A percentile compares a stretch with the other conserved stretches of the same genome.
Conservation (phyloP, 1,140 invertebrate genomes). For the Oedothorax gibbosus region DNA sequence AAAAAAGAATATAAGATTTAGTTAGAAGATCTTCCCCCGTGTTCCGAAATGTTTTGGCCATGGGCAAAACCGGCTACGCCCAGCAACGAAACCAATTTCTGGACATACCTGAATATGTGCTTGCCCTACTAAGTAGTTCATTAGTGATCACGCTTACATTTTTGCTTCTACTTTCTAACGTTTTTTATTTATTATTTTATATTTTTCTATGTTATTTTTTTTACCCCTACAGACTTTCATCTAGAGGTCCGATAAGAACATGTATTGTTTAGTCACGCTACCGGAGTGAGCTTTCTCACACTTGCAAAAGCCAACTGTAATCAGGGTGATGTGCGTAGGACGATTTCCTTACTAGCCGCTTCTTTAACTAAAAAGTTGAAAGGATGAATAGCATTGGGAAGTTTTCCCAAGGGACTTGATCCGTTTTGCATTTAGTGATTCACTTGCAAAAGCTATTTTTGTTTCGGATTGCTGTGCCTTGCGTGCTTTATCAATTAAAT, state of each 20-base stretch:
- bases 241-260: slow-evolving; percentile 39
- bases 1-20: slow-evolving; percentile 13
- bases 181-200: slow-evolving; percentile 17
- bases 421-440: too few species aligned
- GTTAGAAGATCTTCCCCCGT: slow-evolving; percentile 51
- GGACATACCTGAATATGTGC: slow-evolving; percentile 55
- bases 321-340: too few species aligned
- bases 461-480: too few species aligned
- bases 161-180: slow-evolving; percentile 22
- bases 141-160: slow-evolving; percentile 47
- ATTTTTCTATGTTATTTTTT: slow-evolving; percentile 4
- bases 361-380: too few species aligned
- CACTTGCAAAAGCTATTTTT: too few species aligned
- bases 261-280: slow-evolving; percentile 54
- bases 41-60: slow-evolving; percentile 50
- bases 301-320: neutral
- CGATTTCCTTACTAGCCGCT: too few species aligned
- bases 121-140: slow-evolving; percentile 60
- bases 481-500: too few species aligned
- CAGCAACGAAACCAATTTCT: slow-evolving; percentile 54
- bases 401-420: too few species aligned
- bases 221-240: slow-evolving; percentile 7
- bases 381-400: too few species aligned
- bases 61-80: slow-evolving; percentile 40
- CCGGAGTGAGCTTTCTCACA: slow-evolving; percentile 23